Evolutionary conservation across 2,113 vertebrate genomes (phyloP).

Genomic region (Microcebus ravelobensis): DNA sequence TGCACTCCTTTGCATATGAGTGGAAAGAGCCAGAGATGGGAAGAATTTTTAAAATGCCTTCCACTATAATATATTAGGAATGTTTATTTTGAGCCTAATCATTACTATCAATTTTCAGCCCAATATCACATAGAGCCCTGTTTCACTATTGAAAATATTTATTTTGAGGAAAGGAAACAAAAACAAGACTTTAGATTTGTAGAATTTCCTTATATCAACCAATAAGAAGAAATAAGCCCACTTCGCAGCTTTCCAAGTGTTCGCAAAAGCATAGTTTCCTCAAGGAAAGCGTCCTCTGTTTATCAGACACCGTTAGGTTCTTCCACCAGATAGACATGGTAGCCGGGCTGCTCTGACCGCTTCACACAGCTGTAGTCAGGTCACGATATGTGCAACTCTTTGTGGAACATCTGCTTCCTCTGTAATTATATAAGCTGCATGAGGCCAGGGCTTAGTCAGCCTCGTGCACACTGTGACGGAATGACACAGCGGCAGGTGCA

Average conservation of each 20-base stretch:
- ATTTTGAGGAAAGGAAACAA: neutral
- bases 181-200: neutral
- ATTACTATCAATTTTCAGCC: neutral
- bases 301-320: no score
- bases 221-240: neutral
- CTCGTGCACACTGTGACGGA: no score
- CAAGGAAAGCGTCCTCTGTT: neutral
- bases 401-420: neutral
- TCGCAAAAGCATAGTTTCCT: neutral
- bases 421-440: neutral
- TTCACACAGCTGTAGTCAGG: neutral
- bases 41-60: neutral
- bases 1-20: conserved; percentile 49
- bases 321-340: neutral
- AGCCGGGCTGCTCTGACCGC: neutral
- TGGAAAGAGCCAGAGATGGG: neutral
- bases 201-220: neutral
- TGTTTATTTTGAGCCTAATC: neutral
- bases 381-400: neutral
- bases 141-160: neutral
- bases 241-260: neutral
- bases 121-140: neutral
- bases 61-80: conserved; percentile 43
- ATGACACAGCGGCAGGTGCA: no score
- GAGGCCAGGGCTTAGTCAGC: neutral